Percentiles rank a stretch among this genome's conserved stretches.
Conservation (phyloP, 2,113 vertebrate genomes). For the Rhagologus leucostigma region DNA sequence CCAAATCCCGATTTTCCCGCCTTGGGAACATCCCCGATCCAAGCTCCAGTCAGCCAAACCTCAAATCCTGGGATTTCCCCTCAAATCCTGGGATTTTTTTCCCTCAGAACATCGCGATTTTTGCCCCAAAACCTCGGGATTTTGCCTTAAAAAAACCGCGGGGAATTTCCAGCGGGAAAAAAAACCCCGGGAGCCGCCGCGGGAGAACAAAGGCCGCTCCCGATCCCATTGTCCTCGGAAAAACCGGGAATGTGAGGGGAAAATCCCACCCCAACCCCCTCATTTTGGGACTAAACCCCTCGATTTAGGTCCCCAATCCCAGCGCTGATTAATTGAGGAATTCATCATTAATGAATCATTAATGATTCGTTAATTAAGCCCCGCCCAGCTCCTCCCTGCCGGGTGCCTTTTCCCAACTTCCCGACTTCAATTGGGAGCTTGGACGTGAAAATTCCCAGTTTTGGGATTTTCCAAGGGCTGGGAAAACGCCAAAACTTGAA, state of each 20-base stretch:
- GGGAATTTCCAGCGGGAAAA: background rate
- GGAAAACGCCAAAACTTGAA: accelerated
- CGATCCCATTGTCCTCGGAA: background rate
- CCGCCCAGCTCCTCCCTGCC: background rate
- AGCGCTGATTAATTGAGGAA: background rate
- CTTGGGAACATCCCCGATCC: background rate
- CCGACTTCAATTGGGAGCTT: accelerated
- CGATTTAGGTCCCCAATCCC: background rate
- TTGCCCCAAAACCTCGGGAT: background rate
- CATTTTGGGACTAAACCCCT: background rate
- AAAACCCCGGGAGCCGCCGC: background rate
- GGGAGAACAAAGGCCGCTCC: background rate
- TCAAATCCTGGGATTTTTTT: background rate
- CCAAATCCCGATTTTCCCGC: background rate
- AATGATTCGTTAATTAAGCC: background rate
- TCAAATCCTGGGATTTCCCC: background rate
- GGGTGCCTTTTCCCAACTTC: background rate
- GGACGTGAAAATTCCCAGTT: too few species aligned
- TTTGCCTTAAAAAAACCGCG: background rate
- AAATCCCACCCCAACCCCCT: background rate
- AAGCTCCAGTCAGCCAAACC: background rate
- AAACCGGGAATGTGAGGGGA: background rate
- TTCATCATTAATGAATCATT: background rate
- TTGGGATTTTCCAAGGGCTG: accelerated
- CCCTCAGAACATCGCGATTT: background rate